Evolutionary conservation across 2,113 vertebrate genomes (phyloP).

Genomic region (Smithornis capensis): DNA sequence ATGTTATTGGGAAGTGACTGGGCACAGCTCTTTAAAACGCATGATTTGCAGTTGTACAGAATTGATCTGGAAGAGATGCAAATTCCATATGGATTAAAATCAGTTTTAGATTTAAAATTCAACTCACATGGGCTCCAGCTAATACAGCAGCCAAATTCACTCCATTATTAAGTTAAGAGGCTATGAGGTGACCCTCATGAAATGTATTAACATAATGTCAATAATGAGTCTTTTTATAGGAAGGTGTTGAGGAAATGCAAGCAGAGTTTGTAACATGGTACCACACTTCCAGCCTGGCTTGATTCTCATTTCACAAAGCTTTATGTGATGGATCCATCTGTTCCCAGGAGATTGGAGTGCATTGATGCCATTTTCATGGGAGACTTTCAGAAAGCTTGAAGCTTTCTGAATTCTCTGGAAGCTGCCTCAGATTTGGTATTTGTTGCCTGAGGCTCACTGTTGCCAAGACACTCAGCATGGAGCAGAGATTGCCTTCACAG

Average conservation of each 20-base stretch:
- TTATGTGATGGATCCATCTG: slow-evolving; percentile 50
- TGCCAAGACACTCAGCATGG: background rate
- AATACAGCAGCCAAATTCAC: slow-evolving; percentile 34
- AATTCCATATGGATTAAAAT: slow-evolving; percentile 22
- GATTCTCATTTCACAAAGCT: background rate
- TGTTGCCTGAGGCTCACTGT: background rate
- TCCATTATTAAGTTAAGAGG: slow-evolving; percentile 48
- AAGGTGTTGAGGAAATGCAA: slow-evolving; percentile 25
- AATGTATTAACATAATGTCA: slow-evolving; percentile 60
- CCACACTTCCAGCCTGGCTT: slow-evolving; percentile 8
- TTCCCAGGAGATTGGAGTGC: slow-evolving; percentile 24
- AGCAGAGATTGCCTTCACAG: background rate
- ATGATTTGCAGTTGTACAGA: background rate
- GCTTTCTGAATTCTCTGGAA: slow-evolving; percentile 22
- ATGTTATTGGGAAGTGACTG: background rate
- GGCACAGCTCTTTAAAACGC: slow-evolving; percentile 5
- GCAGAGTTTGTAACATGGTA: background rate
- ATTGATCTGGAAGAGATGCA: slow-evolving; percentile 10
- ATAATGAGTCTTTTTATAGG: slow-evolving; percentile 43
- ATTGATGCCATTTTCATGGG: slow-evolving; percentile 24
- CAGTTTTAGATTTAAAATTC: slow-evolving; percentile 42
- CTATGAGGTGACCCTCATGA: slow-evolving; percentile 27
- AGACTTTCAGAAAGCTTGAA: slow-evolving; percentile 1
- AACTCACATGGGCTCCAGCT: background rate
- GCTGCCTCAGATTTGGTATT: background rate